A percentile compares a stretch with the other conserved stretches of the same genome.
These are phyloP conservation scores for Lucilia cuprina DNA, from an alignment of 1,140 invertebrate species.

Conservation along the genomic window DNA sequence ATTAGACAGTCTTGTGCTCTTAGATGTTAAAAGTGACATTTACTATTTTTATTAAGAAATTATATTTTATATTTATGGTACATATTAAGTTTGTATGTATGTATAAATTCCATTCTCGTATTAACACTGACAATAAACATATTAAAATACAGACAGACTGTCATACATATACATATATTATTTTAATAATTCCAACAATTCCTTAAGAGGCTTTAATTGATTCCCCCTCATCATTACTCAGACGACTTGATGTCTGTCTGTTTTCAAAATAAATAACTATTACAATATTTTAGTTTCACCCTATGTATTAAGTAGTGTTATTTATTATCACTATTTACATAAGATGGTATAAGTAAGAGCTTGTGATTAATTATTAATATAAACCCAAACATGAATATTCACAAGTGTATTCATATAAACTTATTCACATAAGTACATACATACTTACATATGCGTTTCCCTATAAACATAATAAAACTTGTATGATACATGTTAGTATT, in stretches of 20 bases:
- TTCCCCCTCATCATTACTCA: neutral
- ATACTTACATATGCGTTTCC: too few species aligned
- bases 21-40: neutral
- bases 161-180: neutral
- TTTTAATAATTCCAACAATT: neutral
- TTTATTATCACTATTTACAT: conserved; percentile 16
- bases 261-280: neutral
- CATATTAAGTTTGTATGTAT: too few species aligned
- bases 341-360: conserved; percentile 20
- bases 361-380: neutral
- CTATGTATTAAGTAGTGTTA: conserved; percentile 17
- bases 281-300: neutral
- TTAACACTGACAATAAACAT: neutral
- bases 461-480: too few species aligned
- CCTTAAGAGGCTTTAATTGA: neutral
- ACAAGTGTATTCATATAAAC: too few species aligned
- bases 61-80: neutral
- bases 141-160: neutral
- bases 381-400: too few species aligned
- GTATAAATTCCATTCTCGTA: too few species aligned
- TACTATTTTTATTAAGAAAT: neutral
- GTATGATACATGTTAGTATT: too few species aligned
- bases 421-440: too few species aligned
- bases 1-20: neutral
- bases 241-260: neutral